These are phyloP conservation scores for Ibycter americanus DNA, from an alignment of 2,797 vertebrate species.

Conservation along the genomic window DNA sequence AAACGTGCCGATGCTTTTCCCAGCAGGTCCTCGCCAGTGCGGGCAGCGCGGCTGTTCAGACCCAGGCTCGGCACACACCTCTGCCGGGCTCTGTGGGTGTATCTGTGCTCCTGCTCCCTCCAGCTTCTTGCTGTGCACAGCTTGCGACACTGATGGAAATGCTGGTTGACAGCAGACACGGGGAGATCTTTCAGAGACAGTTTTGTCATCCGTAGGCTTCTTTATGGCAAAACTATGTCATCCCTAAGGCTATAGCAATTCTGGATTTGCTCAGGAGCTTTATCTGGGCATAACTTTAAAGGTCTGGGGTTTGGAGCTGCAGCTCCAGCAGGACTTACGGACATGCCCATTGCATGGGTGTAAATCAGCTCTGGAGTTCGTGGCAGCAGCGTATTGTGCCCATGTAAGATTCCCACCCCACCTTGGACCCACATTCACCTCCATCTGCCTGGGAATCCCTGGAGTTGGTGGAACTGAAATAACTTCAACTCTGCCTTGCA, in stretches of 20 bases:
- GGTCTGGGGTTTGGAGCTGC: neutral
- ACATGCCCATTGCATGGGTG: accelerated
- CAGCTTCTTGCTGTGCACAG: neutral
- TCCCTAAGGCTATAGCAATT: neutral
- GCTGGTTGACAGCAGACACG: neutral
- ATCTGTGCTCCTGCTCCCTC: neutral
- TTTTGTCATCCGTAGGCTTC: neutral
- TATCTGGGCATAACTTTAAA: neutral
- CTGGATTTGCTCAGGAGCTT: neutral
- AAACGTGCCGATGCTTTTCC: neutral
- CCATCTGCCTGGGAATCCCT: neutral
- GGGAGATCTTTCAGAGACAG: neutral
- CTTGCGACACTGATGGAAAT: neutral
- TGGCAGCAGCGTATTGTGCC: neutral
- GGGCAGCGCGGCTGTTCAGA: neutral
- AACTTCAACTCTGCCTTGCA: too few species aligned
- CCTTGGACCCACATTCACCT: neutral
- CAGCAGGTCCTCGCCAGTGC: neutral
- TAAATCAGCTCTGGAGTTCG: neutral
- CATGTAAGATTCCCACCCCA: neutral
- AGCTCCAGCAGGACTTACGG: neutral
- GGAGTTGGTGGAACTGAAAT: neutral
- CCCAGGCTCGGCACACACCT: accelerated
- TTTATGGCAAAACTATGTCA: neutral
- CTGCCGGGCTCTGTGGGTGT: neutral